phyloP scores from a whole-genome alignment of 2,888 invertebrate species.

The Pinctada fucata region DNA sequence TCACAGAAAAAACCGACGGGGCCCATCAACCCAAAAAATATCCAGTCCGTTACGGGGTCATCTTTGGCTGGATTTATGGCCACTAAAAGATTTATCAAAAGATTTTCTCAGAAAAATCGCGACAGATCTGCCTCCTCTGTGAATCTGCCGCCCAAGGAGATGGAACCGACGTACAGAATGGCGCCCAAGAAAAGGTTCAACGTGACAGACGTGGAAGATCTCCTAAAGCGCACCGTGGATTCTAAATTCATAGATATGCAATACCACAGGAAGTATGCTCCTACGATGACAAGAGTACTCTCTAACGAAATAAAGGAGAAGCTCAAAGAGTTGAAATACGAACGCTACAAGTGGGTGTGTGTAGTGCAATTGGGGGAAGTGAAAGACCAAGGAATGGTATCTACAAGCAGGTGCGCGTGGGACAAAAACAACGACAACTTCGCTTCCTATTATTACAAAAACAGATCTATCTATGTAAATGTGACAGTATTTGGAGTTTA shows the following conservation, averaged over 20 bases:
- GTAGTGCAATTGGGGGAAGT: slow-evolving; percentile 60
- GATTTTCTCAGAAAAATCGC: slow-evolving; percentile 12
- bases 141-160: slow-evolving; percentile 16
- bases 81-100: slow-evolving; percentile 37
- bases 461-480: slow-evolving; percentile 51
- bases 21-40: slow-evolving; percentile 6
- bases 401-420: slow-evolving; percentile 60
- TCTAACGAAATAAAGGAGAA: slow-evolving; percentile 59
- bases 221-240: slow-evolving; percentile 48
- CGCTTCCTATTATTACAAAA: slow-evolving; percentile 52
- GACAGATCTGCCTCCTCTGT: slow-evolving; percentile 19
- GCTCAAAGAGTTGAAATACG: slow-evolving; percentile 55
- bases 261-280: slow-evolving; percentile 52
- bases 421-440: slow-evolving; percentile 54
- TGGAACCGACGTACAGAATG: slow-evolving; percentile 60
- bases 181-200: slow-evolving; percentile 56
- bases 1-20: slow-evolving; percentile 14
- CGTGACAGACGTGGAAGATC: slow-evolving; percentile 41
- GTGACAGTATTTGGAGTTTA: slow-evolving; percentile 62
- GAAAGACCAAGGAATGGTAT: slow-evolving; percentile 49
- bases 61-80: slow-evolving; percentile 47
- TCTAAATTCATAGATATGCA: slow-evolving; percentile 48
- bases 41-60: slow-evolving; percentile 44
- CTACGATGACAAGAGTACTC: slow-evolving; percentile 51
- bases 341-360: slow-evolving; percentile 59